Evolutionary conservation across 2,797 vertebrate species (phyloP).

Genomic region (Enteromius fasciolatus): DNA sequence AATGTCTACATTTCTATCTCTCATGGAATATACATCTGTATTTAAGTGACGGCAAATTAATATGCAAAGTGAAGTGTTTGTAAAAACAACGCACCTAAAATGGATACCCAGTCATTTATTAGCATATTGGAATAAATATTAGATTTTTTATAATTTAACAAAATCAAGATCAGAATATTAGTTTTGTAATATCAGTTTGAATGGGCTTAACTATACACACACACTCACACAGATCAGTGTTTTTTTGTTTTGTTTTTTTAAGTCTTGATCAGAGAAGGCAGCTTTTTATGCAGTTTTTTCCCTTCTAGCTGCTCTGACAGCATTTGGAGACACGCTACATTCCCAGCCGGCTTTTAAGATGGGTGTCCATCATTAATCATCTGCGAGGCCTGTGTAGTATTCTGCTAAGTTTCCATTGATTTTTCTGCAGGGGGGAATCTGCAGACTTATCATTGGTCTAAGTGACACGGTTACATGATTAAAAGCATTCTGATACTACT

Average conservation of each 20-base stretch:
- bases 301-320: conserved; percentile 7
- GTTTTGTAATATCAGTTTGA: not conserved
- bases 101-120: not conserved
- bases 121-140: not conserved
- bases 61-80: not conserved
- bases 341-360: conserved; percentile 42
- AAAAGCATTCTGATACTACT: conserved; percentile 44
- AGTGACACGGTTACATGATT: conserved; percentile 17
- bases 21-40: not conserved
- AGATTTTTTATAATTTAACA: not conserved
- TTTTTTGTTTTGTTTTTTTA: not conserved
- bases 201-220: not conserved
- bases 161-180: not conserved
- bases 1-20: not conserved
- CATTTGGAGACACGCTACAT: conserved; percentile 13
- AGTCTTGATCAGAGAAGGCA: not conserved
- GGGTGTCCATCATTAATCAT: conserved; percentile 51
- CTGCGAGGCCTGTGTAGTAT: conserved; percentile 39
- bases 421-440: conserved; percentile 37
- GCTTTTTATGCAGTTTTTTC: not conserved
- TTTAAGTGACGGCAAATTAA: not conserved
- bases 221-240: not conserved
- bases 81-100: not conserved
- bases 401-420: conserved; percentile 54
- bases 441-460: conserved; percentile 7